Evolutionary conservation across 2,888 invertebrate species (phyloP), one percentile per base, ranked within the genome.

Genomic region (Enoplolaimus lenunculus): DNA sequence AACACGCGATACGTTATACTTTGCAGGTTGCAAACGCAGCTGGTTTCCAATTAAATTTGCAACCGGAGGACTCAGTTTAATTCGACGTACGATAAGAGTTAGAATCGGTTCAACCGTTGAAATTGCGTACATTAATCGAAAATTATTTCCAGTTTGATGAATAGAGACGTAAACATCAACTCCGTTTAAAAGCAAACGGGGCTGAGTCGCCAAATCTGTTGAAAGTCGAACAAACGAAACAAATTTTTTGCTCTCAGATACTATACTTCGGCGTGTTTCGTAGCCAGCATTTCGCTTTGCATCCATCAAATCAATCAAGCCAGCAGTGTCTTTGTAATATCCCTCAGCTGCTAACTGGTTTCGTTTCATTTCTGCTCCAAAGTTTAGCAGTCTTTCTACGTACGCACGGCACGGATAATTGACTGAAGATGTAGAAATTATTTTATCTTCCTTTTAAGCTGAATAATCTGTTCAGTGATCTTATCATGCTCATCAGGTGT

Each of bases 271-370:
- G 28, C 64, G 64, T 13, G 33, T 13, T 31, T 7, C 30, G n/a
- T 30, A n/a, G 16, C 64, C 64, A 13, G 7, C 28, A 28, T 62
- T 62, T 62, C 7, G 30, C 28, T 28, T 62, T n/a, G 7, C 29
- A 30, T 62, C 64, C 64, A 62, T 7, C 16, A 16, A 7, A 31
- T 62, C 33, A 7, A 62, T 16, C 7, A 16, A 16, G 16, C 64
- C 64, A 30, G 64, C 64, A 62, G 64, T 62, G 33, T 62, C 64
- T 62, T 62, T 62, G 64, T 62, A 62, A 28, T 13, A 62, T 13
- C 7, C 7, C n/a, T 62, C 64, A 28, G 33, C 33, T 13, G 64
- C 33, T 16, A 62, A 28, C 64, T 62, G 64, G 16, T 28, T 30
- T 13, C 28, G 7, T n/a, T 62, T 62, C 33, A 28, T 28, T 62